Conservation (phyloP, 2,888 invertebrate genomes). For the Glaucopsyche alexis region DNA sequence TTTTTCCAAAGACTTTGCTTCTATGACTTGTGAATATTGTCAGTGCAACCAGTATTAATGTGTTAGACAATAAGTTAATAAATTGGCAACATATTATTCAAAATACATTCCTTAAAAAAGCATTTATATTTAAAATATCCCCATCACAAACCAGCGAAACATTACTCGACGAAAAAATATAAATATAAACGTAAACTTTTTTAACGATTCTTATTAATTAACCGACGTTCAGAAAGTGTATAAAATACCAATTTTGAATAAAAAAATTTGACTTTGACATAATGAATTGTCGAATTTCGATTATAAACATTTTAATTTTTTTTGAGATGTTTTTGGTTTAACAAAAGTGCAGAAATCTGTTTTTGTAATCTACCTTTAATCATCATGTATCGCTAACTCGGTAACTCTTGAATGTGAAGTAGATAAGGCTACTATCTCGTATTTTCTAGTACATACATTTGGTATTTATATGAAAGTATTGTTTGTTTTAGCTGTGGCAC, state of each 20-base stretch:
- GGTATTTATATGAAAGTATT: slow-evolving; percentile 23
- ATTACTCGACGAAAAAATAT: not conserved
- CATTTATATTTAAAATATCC: not conserved
- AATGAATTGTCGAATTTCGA: no score
- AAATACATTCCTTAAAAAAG: not conserved
- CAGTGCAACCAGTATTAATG: not conserved
- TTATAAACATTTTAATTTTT: no score
- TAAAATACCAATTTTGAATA: no score
- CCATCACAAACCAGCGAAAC: not conserved
- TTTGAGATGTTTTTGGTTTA: no score
- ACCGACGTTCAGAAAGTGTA: no score
- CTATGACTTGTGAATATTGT: not conserved
- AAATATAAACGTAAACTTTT: not conserved
- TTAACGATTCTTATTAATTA: no score
- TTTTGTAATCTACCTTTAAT: no score
- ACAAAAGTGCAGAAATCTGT: no score
- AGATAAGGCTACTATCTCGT: no score
- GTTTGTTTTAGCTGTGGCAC: slow-evolving; percentile 65
- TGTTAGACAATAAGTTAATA: not conserved
- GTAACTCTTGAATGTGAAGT: no score
- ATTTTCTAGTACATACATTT: not conserved
- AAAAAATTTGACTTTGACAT: no score
- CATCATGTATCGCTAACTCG: no score
- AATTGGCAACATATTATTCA: not conserved
- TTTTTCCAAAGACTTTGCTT: not conserved